These are phyloP conservation scores for Nematolebias whitei DNA, from an alignment of 2,113 vertebrate genomes.

Conservation along the genomic window DNA sequence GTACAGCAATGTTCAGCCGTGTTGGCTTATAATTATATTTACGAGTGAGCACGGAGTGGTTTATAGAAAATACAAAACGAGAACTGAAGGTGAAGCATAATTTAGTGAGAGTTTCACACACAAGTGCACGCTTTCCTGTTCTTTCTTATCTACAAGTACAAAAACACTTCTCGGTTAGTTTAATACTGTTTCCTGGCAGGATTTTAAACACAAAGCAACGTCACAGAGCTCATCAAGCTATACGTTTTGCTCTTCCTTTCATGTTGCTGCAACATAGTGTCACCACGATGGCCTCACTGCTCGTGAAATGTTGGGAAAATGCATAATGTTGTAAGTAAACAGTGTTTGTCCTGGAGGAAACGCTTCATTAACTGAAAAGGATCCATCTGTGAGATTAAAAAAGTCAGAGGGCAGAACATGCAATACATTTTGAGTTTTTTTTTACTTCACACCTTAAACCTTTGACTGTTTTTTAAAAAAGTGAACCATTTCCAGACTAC, in stretches of 20 bases:
- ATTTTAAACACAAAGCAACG: constrained; percentile 26
- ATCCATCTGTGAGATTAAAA: constrained; percentile 5
- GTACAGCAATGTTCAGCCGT: constrained; percentile 55
- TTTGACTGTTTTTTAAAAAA: background rate
- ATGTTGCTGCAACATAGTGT: constrained; percentile 5
- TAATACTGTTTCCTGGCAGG: constrained; percentile 58
- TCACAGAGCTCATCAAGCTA: constrained; percentile 40
- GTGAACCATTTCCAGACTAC: constrained; percentile 7
- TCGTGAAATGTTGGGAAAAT: constrained; percentile 14
- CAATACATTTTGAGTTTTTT: constrained; percentile 28
- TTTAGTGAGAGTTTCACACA: constrained; percentile 39
- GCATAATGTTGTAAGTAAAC: constrained; percentile 10
- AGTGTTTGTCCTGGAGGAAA: constrained; percentile 32
- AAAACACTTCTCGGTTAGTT: constrained; percentile 48
- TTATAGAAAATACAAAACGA: constrained; percentile 41
- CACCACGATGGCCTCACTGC: constrained; percentile 5
- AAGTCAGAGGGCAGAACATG: constrained; percentile 20
- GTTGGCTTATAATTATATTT: constrained; percentile 60
- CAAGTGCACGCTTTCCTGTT: constrained; percentile 26
- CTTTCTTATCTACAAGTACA: background rate
- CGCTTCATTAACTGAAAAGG: constrained; percentile 5
- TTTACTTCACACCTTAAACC: background rate
- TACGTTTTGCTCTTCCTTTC: constrained; percentile 25
- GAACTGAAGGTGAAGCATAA: constrained; percentile 17
- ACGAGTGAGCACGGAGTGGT: constrained; percentile 43